phyloP scores from a whole-genome alignment of 1,140 invertebrate genomes.

The Drosophila biarmipes region DNA sequence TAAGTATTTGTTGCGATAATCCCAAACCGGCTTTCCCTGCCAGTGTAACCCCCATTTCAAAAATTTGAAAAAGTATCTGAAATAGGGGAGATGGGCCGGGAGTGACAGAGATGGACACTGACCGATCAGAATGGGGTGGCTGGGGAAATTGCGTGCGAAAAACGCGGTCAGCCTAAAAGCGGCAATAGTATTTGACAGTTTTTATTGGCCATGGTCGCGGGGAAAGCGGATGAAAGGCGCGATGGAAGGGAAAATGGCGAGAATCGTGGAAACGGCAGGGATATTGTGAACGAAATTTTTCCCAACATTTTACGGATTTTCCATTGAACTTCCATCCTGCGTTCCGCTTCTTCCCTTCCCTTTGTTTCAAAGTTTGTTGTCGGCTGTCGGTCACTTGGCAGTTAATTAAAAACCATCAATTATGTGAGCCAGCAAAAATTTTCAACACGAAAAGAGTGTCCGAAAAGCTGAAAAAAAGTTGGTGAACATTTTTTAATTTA shows the following conservation, averaged over 20 bases:
- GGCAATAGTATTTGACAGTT: slow-evolving; percentile 62
- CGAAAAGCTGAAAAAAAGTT: slow-evolving; percentile 56
- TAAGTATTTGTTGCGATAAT: neutral
- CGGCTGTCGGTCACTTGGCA: slow-evolving; percentile 79
- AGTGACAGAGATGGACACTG: slow-evolving; percentile 2
- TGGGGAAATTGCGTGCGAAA: slow-evolving; percentile 39
- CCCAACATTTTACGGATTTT: slow-evolving; percentile 28
- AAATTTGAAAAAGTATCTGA: neutral
- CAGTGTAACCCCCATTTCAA: neutral
- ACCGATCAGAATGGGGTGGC: slow-evolving; percentile 18
- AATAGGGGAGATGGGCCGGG: neutral
- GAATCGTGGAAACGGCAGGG: slow-evolving; percentile 6
- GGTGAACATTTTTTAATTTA: slow-evolving; percentile 74
- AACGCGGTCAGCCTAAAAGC: slow-evolving; percentile 51
- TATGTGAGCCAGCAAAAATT: slow-evolving; percentile 57
- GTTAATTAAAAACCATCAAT: slow-evolving; percentile 83
- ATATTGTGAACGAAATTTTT: slow-evolving; percentile 24
- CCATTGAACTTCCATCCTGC: slow-evolving; percentile 23
- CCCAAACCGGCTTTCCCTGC: neutral
- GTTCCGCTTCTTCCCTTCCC: neutral
- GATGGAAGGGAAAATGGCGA: slow-evolving; percentile 31
- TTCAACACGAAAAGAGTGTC: slow-evolving; percentile 24
- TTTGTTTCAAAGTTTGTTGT: slow-evolving; percentile 44
- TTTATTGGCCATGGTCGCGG: slow-evolving; percentile 57
- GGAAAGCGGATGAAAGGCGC: neutral